A percentile compares a stretch with the other conserved stretches of the same genome.
phyloP scores from a whole-genome alignment of 2,888 invertebrate species.

The Eledona agricola region DNA sequence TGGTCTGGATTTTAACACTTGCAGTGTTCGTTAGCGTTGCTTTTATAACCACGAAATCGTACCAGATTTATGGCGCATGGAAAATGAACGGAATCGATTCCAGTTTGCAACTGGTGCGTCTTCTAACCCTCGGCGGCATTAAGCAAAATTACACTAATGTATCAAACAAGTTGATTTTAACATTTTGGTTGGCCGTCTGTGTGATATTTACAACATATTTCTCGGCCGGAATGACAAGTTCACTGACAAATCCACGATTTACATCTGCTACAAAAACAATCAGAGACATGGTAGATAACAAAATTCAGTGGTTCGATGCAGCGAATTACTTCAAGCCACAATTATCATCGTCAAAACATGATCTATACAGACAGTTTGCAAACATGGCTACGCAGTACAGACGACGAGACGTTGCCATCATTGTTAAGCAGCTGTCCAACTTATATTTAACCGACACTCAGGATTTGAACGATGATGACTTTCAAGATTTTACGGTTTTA shows the following conservation, averaged over 20 bases:
- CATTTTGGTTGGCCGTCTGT: constrained; percentile 32
- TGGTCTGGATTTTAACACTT: constrained; percentile 20
- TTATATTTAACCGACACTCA: constrained; percentile 45
- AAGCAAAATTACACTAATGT: constrained; percentile 12
- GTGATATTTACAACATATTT: constrained; percentile 37
- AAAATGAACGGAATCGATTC: too few species aligned
- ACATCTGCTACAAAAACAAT: constrained; percentile 31
- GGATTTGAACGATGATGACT: constrained; percentile 37
- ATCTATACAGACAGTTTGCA: constrained; percentile 11
- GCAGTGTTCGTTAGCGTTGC: constrained; percentile 14
- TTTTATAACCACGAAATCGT: too few species aligned
- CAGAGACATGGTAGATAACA: constrained; percentile 37
- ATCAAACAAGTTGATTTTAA: constrained; percentile 28
- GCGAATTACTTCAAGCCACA: constrained; percentile 2
- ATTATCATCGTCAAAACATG: too few species aligned
- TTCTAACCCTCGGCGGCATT: constrained; percentile 12
- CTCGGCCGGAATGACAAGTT: constrained; percentile 40
- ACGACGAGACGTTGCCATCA: constrained; percentile 27
- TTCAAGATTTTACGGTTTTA: constrained; percentile 40
- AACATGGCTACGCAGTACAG: not conserved
- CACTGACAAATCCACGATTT: constrained; percentile 35
- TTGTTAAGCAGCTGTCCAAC: constrained; percentile 40
- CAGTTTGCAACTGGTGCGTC: too few species aligned
- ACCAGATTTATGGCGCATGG: too few species aligned
- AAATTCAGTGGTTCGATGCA: constrained; percentile 36